Evolutionary conservation across 2,888 invertebrate genomes (phyloP), one percentile per base, ranked within the genome.

Genomic region (Zelleria hepariella): DNA sequence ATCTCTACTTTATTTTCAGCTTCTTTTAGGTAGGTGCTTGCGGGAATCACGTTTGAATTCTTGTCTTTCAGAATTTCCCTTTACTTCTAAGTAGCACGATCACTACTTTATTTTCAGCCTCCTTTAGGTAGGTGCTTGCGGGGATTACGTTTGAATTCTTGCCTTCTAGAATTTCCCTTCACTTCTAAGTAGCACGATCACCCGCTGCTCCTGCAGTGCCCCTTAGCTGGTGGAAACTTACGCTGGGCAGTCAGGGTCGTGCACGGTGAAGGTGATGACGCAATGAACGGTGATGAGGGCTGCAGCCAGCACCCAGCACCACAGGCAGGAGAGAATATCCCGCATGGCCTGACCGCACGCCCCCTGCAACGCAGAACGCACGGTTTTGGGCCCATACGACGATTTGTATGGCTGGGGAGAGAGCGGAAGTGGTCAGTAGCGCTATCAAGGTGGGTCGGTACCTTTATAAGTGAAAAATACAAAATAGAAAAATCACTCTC

Each of bases 171-270:
- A n/a, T n/a, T n/a, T n/a, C n/a, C n/a, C n/a, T n/a, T n/a, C n/a
- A n/a, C n/a, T 42, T 42, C 32, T 42, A 42, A 42, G 32, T 15
- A 42, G 15, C 32, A 42, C 15, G 2, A 42, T 42, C 32, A 15
- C 2, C 15, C 32, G 15, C 32, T 15, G 15, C 3, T 15, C 15
- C 15, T 42, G 15, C 10, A 42, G 15, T 15, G 32, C 32, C 15
- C 15, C 15, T 42, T 3, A 42, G 15, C 32, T 15, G 32, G 10
- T 3, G 10, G 3, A 15, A 10, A 89, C 92, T 90, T 82, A 97
- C 96, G 85, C 91, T 1, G 96, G 95, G 75, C 98, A 98, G 55
- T 92, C 92, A 0, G 96, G 94, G 21, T 95, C 93, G 51, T 91
- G 90, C 2, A 96, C 77, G 5, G 91, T 86, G 79, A 97, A 96